Base-by-base conservation (phyloP, 1,140 invertebrate genomes). In the Maniola jurtina region DNA sequence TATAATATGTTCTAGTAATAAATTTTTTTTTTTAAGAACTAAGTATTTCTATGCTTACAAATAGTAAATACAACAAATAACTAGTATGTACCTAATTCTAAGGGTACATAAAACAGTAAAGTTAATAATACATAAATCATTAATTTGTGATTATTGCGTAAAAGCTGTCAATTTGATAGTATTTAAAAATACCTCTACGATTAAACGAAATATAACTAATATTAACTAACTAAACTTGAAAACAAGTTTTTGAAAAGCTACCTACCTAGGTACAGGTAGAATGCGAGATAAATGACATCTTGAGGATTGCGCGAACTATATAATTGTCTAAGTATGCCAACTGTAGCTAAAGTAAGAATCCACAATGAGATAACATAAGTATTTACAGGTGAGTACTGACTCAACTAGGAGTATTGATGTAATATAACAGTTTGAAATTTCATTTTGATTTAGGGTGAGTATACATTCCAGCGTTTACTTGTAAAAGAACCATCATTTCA, bases 141-240 rank as follows among this genome's bases (percentile, higher is more conserved):
- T 50, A 6, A 50, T 50, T 50, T 50, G 48, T 50, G 48, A 50
- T 50, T 50, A 11, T 50, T 50, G 48, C 48, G 16, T 25, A 50
- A 25, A 6, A 16, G 5, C 14, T 50, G 48, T 16, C 15, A 16
- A 16, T 16, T 50, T 11, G 14, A 25, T 50, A 1, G 25, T n/a
- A 25, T 25, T 4, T 25, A 25, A 52, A 25, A 52, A 52, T 33
- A 13, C 25, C 25, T 16, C 13, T 52, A 52, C 15, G 3, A 52
- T 52, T 7, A 52, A 52, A 52, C 42, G 13, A 25, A 52, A 52
- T 52, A 25, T 25, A 48, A n/a, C 14, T 9, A 52, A 16, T 16
- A 52, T 52, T 52, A 52, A 6, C 45, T 52, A 52, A 52, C 48
- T 52, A 52, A 52, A 52, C 48, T 52, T 52, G 48, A 7, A 16